phyloP scores from a whole-genome alignment of 2,888 invertebrate genomes.

The Acleris emargana region DNA sequence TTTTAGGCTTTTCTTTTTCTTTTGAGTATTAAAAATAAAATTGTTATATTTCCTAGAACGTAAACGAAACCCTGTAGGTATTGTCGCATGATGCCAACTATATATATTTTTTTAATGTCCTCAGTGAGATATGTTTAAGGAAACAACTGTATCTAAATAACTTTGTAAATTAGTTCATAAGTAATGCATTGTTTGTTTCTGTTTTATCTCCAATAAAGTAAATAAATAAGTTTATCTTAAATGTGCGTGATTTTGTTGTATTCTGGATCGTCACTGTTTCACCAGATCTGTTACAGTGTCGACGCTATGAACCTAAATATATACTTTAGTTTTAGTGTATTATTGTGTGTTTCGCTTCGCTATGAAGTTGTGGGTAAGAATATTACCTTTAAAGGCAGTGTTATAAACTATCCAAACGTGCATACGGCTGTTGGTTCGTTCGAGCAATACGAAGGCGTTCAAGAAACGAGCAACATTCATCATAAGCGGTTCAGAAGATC shows the following conservation, averaged over 20 bases:
- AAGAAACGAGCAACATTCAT: background rate
- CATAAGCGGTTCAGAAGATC: background rate
- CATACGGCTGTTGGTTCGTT: background rate
- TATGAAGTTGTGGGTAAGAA: background rate
- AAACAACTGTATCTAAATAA: too few relatives aligned
- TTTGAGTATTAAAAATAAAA: too few relatives aligned
- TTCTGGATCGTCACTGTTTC: background rate
- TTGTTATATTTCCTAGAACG: too few relatives aligned
- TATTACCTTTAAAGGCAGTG: background rate
- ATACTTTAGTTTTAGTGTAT: background rate
- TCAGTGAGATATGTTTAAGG: too few relatives aligned
- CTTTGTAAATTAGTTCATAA: too few relatives aligned
- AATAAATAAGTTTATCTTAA: background rate
- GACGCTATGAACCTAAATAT: background rate
- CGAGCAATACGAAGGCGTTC: background rate
- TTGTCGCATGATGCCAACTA: too few relatives aligned
- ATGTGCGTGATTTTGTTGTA: background rate
- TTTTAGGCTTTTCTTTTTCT: too few relatives aligned
- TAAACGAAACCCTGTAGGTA: too few relatives aligned
- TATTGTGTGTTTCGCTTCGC: background rate
- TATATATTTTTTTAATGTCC: too few relatives aligned
- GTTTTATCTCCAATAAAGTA: too few relatives aligned
- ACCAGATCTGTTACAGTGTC: background rate
- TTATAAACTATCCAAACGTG: background rate
- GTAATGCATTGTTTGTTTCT: too few relatives aligned